phyloP scores from a whole-genome alignment of 2,888 invertebrate genomes.

The Eupithecia pulchellata region DNA sequence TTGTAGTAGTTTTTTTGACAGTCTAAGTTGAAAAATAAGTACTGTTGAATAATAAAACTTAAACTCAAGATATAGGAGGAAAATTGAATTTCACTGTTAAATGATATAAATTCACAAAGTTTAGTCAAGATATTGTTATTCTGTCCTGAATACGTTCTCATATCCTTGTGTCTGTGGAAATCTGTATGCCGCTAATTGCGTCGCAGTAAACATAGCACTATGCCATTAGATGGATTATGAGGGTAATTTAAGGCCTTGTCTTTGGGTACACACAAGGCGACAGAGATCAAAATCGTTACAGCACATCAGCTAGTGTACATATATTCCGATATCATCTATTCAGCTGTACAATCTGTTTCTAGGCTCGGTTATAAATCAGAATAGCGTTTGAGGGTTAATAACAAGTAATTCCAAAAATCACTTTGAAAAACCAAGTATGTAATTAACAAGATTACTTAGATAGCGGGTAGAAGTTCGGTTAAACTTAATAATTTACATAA shows the following conservation, averaged over 20 bases:
- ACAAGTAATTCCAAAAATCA: neutral
- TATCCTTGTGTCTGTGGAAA: conserved; percentile 33
- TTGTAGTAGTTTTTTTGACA: too few relatives aligned
- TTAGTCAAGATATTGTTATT: neutral
- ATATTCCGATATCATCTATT: neutral
- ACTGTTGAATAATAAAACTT: too few relatives aligned
- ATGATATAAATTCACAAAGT: neutral
- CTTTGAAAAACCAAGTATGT: neutral
- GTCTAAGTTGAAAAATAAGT: too few relatives aligned
- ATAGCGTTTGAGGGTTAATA: neutral
- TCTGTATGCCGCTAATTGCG: conserved; percentile 40
- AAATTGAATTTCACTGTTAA: too few relatives aligned
- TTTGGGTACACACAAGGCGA: conserved; percentile 9
- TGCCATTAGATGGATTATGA: conserved; percentile 37
- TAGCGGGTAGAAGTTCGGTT: neutral
- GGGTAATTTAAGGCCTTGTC: conserved; percentile 32
- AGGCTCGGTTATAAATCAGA: neutral
- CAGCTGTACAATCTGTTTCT: neutral
- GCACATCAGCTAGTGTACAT: neutral
- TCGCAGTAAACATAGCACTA: conserved; percentile 34
- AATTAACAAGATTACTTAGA: neutral
- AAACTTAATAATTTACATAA: neutral
- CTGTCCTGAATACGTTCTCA: conserved; percentile 14
- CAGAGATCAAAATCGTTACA: neutral
- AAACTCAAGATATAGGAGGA: too few relatives aligned